Base-by-base conservation (phyloP, 2,888 invertebrate genomes). In the Cheilosia soror region DNA sequence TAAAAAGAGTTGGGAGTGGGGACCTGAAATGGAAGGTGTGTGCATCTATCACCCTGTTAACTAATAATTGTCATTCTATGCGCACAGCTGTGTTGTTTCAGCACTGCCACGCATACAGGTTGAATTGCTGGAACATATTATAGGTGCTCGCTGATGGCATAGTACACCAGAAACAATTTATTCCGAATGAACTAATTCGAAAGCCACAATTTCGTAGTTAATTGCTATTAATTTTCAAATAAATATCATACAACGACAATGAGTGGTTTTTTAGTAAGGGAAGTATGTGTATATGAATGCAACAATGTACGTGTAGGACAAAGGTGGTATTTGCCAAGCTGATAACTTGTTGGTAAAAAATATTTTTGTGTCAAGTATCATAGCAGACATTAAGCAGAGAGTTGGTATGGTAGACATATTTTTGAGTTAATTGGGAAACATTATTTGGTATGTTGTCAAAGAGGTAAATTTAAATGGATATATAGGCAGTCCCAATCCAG, bases 171-270 rank as follows among this genome's bases (percentile, higher is more conserved):
- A 58, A 37, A 40, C 51, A 42, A 47, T 42, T 51, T 25, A 20
- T 72, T 72, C 60, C 72, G 20, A 73, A 5, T 53, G 53, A 73
- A 63, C 78, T 71, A 78, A 71, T 78, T 78, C 62, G 49, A 63
- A 71, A 78, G 55, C 69, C 69, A 71, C 77, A 77, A 77, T 47
- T 71, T 40, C 62, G 63, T 49, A 78, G 40, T 71, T 78, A 71
- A 78, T 78, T 71, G 69, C 62, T 69, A 69, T 71, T 78, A 78
- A 78, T 78, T 77, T 78, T 33, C 69, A 71, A 78, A 78, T 71
- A 78, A 78, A 71, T 78, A 78, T 71, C 78, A 62, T 57, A 9
- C 33, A 55, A 73, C 69, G 63, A 9, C 33, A 55, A 73, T 55
- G 63, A 44, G 73, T 63, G 63, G 53, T 51, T 72, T 44, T 57